phyloP scores from a whole-genome alignment of 2,888 invertebrate genomes.

The Meteorus cinctellus region DNA sequence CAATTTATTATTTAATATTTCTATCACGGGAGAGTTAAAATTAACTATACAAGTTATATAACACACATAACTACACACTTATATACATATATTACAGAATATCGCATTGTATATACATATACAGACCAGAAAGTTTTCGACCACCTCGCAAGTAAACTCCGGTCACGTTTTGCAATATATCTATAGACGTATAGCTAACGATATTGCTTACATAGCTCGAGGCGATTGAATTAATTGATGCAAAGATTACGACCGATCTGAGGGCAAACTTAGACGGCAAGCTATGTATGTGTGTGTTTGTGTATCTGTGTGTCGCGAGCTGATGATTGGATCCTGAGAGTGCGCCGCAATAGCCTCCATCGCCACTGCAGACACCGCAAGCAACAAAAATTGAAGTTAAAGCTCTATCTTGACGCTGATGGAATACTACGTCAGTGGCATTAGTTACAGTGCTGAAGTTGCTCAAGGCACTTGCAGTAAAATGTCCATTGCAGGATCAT shows the following conservation, averaged over 20 bases:
- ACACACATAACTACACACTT: background rate
- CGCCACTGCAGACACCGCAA: background rate
- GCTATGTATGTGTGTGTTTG: background rate
- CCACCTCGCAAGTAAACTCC: background rate
- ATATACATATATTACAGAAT: background rate
- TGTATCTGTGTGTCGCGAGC: background rate
- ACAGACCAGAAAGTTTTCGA: background rate
- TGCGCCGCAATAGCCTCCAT: background rate
- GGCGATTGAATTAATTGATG: slow-evolving; percentile 26
- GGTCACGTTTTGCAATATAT: slow-evolving; percentile 12
- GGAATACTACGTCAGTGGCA: background rate
- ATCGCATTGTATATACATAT: background rate
- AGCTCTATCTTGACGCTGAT: background rate
- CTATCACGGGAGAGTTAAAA: background rate
- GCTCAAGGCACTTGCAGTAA: background rate
- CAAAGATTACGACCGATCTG: slow-evolving; percentile 28
- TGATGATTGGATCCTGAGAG: background rate
- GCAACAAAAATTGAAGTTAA: background rate
- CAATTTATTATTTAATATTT: slow-evolving; percentile 1
- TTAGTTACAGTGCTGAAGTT: background rate
- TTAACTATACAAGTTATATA: background rate
- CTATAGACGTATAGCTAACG: background rate
- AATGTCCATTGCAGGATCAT: background rate
- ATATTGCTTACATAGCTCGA: slow-evolving; percentile 23
- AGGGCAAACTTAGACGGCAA: slow-evolving; percentile 30